Conservation (phyloP, 2,888 invertebrate species). For the Ectobius pallidus region DNA sequence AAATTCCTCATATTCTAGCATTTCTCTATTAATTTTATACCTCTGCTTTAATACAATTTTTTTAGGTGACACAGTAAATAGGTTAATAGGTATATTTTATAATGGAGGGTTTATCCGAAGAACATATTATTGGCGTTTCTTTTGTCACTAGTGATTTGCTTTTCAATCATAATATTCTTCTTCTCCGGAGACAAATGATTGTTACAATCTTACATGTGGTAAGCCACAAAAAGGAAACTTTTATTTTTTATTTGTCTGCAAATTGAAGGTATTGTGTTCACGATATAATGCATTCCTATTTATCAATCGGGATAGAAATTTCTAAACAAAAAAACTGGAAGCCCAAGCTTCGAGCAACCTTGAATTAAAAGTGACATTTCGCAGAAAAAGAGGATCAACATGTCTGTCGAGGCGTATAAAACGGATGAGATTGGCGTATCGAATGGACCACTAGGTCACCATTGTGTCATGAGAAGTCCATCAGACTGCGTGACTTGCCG, state of each 20-base stretch:
- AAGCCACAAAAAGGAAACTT: constrained; percentile 3
- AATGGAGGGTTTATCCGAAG: too few species aligned
- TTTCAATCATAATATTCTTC: background rate
- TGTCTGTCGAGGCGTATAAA: background rate
- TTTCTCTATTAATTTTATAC: too few species aligned
- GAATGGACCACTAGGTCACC: background rate
- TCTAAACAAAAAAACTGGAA: background rate
- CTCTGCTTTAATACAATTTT: too few species aligned
- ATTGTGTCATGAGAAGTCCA: background rate
- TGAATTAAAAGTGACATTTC: background rate
- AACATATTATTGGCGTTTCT: too few species aligned
- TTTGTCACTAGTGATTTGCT: background rate
- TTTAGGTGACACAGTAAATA: too few species aligned
- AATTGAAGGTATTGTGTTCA: background rate
- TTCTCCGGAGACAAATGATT: constrained; percentile 23
- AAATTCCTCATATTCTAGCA: too few species aligned
- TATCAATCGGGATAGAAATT: background rate
- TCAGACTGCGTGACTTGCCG: background rate
- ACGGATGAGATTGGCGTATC: background rate
- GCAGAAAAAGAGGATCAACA: constrained; percentile 3
- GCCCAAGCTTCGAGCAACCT: background rate
- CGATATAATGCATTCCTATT: too few species aligned
- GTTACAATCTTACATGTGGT: background rate
- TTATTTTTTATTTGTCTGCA: background rate
- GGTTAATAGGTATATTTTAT: too few species aligned